Percentiles rank a stretch among this genome's conserved stretches.
Evolutionary conservation across 2,113 vertebrate species (phyloP).

Genomic region (Sardina pilchardus): DNA sequence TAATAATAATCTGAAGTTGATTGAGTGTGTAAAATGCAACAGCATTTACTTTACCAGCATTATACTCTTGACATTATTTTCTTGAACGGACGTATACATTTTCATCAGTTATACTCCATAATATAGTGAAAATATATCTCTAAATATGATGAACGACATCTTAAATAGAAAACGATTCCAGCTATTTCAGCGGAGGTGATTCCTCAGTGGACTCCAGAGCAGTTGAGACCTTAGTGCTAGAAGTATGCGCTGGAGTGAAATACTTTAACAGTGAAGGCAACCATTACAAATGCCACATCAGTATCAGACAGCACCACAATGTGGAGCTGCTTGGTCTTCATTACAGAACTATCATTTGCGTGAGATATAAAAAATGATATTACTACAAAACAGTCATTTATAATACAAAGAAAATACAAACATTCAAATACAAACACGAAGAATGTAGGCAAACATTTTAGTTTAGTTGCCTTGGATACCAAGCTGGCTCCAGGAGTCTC

Average conservation of each 20-base stretch:
- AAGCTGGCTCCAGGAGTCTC: not conserved
- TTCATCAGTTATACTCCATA: not conserved
- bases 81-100: not conserved
- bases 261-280: not conserved
- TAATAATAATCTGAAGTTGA: not conserved
- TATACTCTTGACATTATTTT: not conserved
- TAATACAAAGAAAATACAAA: not conserved
- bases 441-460: not conserved
- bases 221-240: not conserved
- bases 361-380: not conserved
- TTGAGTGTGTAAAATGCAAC: not conserved
- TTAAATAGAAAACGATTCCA: not conserved
- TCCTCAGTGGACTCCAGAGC: not conserved
- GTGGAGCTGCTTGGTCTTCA: not conserved
- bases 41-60: not conserved
- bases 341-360: not conserved
- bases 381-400: not conserved
- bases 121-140: not conserved
- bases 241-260: not conserved
- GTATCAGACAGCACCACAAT: not conserved
- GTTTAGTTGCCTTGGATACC: not conserved
- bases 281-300: not conserved
- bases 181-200: not conserved
- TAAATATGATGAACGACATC: not conserved
- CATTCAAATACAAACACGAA: not conserved